Base-by-base conservation (phyloP, 1,140 invertebrate genomes). In the Caenorhabditis briggsae region DNA sequence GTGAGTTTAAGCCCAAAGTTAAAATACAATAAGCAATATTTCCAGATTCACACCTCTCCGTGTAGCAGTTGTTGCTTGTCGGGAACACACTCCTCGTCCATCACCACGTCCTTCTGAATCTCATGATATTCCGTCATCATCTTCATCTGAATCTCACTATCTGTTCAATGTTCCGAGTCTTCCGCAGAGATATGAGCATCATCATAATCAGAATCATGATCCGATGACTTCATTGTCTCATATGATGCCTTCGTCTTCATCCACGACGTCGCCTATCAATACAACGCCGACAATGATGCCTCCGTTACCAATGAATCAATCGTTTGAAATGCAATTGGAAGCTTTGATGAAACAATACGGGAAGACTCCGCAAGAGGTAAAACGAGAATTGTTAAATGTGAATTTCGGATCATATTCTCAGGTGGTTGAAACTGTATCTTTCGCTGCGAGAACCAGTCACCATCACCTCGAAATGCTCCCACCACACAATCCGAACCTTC, bases 51-150 rank as follows among this genome's bases (percentile, higher is more conserved):
- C 91, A 5, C 90, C 91, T 6, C 91, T 91, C 89, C 78, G 91
- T 9, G 92, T 92, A 56, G 91, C 91, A 50, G 91, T 91, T 3
- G 91, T 91, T 12, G 91, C 91, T 0, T 91, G 91, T 46, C 59
- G 78, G 6, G 70, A 78, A 25, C 70, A 78, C 3, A 78, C 70
- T 2, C 70, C 70, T 50, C 46, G 70, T 23, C 70, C 70, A 78
- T 78, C 70, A 7, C 70, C 70, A 5, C 70, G 70, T 23, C 70
- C 70, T 12, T 78, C 70, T 53, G 70, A 78, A 78, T 78, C 70
- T 20, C 70, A 78, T 41, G 70, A 78, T 53, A 48, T 78, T 25
- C 46, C 70, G 5, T 46, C 20, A 3, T 78, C 70, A 23, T 78
- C 70, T 18, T 14, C 70, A 20, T 58, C 65, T 41, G 23, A 25